Conservation (phyloP, 2,797 vertebrate species). For the Spinus pinus region DNA sequence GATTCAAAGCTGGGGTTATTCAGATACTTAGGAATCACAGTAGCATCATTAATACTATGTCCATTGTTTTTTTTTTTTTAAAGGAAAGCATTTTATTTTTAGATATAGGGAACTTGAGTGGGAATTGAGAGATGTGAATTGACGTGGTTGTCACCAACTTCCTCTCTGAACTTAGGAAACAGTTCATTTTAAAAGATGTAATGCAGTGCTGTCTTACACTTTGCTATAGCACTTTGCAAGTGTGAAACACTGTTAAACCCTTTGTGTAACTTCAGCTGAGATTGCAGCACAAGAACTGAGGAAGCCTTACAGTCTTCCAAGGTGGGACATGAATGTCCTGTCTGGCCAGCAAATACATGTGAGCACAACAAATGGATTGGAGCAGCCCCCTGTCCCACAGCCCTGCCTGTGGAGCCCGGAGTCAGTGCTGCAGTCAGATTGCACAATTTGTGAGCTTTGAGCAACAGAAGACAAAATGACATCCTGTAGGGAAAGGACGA, state of each 20-base stretch:
- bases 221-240: not conserved
- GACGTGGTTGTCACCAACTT: not conserved
- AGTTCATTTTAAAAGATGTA: not conserved
- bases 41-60: not conserved
- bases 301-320: not conserved
- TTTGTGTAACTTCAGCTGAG: not conserved
- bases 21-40: not conserved
- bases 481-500: fast-evolving
- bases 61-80: not conserved
- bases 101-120: not conserved
- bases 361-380: not conserved
- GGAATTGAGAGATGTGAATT: not conserved
- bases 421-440: not conserved
- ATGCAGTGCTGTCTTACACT: not conserved
- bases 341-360: not conserved
- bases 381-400: not conserved
- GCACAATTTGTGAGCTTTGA: not conserved
- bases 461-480: not conserved
- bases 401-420: not conserved
- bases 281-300: not conserved
- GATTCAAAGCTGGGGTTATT: not conserved
- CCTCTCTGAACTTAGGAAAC: not conserved
- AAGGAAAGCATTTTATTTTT: not conserved
- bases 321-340: not conserved
- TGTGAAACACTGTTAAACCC: not conserved